Evolutionary conservation across 2,888 invertebrate genomes (phyloP).

Genomic region (Brenthis hecate): DNA sequence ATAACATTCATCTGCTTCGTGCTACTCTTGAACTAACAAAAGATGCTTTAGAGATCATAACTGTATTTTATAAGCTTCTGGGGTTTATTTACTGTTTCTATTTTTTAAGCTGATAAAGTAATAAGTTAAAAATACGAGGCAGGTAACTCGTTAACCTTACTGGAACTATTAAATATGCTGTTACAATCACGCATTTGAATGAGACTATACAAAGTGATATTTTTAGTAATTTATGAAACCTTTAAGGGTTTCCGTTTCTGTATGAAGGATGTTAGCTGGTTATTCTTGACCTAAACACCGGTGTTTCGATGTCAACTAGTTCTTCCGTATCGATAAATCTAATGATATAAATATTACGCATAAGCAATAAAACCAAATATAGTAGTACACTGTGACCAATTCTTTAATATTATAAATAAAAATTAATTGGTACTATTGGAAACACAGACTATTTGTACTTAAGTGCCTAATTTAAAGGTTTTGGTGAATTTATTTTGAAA

Average conservation of each 20-base stretch:
- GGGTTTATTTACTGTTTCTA: background rate
- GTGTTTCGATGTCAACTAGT: conserved; percentile 46
- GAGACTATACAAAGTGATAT: conserved; percentile 26
- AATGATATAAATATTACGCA: conserved; percentile 10
- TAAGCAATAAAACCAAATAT: background rate
- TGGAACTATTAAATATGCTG: conserved; percentile 30
- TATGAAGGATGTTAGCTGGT: conserved; percentile 58
- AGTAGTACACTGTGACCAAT: too few relatives aligned
- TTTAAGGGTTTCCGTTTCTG: conserved; percentile 55
- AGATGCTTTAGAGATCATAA: conserved; percentile 30
- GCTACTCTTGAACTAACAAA: conserved; percentile 21
- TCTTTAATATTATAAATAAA: too few relatives aligned
- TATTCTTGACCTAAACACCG: conserved; percentile 69
- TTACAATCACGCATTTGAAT: conserved; percentile 35
- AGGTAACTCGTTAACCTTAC: conserved; percentile 35
- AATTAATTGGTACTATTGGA: too few relatives aligned
- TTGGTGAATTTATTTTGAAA: too few relatives aligned
- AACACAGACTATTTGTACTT: too few relatives aligned
- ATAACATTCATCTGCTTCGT: background rate
- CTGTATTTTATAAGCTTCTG: conserved; percentile 13
- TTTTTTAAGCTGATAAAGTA: conserved; percentile 19
- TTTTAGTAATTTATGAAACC: conserved; percentile 41
- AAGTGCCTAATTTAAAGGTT: too few relatives aligned
- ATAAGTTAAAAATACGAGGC: conserved; percentile 18
- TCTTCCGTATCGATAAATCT: conserved; percentile 27